Evolutionary conservation across 2,797 vertebrate genomes (phyloP).

Genomic region (Neosilurus hyrtlii): DNA sequence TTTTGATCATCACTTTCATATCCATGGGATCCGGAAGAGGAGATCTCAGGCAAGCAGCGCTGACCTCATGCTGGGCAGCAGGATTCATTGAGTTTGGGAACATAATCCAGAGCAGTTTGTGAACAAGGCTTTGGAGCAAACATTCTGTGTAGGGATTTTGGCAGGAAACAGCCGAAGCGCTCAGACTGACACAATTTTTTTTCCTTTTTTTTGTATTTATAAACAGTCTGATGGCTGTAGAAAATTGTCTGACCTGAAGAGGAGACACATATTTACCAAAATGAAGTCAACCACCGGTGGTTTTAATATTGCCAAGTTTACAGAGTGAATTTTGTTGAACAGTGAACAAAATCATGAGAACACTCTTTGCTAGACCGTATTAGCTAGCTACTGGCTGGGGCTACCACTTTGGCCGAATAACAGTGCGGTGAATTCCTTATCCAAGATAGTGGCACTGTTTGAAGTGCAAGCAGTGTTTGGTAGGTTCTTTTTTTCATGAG

Average conservation of each 20-base stretch:
- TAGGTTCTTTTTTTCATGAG: neutral
- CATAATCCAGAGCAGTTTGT: constrained; percentile 59
- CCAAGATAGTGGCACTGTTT: neutral
- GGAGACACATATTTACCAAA: neutral
- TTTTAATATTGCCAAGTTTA: constrained; percentile 4
- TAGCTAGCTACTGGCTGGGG: neutral
- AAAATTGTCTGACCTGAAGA: constrained; percentile 8
- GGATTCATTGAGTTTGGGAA: constrained; percentile 50
- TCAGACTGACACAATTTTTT: constrained; percentile 33
- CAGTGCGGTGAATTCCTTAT: neutral
- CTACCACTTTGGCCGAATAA: neutral
- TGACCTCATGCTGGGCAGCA: constrained; percentile 47
- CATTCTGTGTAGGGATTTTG: constrained; percentile 35
- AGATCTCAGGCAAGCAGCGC: constrained; percentile 38
- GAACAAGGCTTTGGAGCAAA: constrained; percentile 49
- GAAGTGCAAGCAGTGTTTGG: neutral
- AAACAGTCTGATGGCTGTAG: constrained; percentile 16
- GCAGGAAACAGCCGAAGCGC: constrained; percentile 30
- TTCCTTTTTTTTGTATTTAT: constrained; percentile 3
- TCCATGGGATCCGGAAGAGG: constrained; percentile 29
- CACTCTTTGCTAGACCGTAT: neutral
- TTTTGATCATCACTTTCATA: constrained; percentile 47
- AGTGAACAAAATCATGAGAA: neutral
- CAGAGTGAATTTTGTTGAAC: neutral
- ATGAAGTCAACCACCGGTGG: neutral